Evolutionary conservation across 2,113 vertebrate species (phyloP).

Genomic region (Cryptomyrus ogoouensis): DNA sequence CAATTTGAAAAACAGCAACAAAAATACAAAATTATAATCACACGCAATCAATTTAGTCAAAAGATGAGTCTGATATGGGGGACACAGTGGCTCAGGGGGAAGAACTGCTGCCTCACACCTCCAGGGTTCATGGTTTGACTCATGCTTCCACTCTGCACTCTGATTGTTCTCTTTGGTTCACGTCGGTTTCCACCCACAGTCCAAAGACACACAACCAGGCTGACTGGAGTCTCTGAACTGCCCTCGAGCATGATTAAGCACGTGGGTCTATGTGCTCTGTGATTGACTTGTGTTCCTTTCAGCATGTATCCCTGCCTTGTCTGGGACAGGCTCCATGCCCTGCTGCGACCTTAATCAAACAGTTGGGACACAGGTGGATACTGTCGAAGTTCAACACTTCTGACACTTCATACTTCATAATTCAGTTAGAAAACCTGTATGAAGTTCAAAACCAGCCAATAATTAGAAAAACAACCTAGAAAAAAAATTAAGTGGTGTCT

Average conservation of each 20-base stretch:
- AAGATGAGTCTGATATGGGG: background rate
- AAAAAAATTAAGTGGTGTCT: background rate
- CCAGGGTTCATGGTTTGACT: background rate
- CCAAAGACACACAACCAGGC: background rate
- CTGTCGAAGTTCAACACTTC: background rate
- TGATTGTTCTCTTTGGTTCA: background rate
- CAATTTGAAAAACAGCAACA: background rate
- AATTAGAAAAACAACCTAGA: background rate
- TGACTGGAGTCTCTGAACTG: background rate
- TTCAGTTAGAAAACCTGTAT: background rate
- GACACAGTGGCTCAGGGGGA: background rate
- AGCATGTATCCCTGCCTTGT: background rate
- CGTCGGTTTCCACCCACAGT: too few species aligned
- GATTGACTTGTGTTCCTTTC: background rate
- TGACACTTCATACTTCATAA: background rate
- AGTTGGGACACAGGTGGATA: background rate
- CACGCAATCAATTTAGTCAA: background rate
- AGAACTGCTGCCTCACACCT: background rate
- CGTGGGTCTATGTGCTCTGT: background rate
- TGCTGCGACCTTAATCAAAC: background rate
- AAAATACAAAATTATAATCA: background rate
- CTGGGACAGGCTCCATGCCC: background rate
- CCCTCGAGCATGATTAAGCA: background rate
- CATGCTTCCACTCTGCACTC: background rate
- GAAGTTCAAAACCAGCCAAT: background rate